Evolutionary conservation across 2,113 vertebrate genomes (phyloP).

Genomic region (Myiagra hebetior): DNA sequence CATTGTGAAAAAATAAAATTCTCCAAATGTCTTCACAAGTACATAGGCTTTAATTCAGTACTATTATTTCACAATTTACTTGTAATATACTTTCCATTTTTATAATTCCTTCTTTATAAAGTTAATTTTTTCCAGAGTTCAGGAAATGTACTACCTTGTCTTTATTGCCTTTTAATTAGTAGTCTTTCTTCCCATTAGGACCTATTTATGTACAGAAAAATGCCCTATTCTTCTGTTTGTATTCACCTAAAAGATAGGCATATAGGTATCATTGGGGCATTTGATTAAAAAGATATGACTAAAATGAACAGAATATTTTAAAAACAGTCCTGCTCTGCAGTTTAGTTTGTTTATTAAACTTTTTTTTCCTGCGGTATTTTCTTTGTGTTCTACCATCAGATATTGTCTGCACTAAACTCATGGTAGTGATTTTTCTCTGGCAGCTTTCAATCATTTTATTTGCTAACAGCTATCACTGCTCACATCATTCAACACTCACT

Average conservation of each 20-base stretch:
- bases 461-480: not conserved
- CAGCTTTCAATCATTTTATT: not conserved
- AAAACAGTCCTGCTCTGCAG: not conserved
- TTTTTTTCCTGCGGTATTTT: not conserved
- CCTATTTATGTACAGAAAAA: not conserved
- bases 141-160: not conserved
- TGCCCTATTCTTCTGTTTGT: not conserved
- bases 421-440: not conserved
- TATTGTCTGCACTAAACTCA: not conserved
- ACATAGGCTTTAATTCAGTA: not conserved
- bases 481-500: not conserved
- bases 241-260: not conserved
- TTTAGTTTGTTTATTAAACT: not conserved
- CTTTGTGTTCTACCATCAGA: not conserved
- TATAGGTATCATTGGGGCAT: not conserved
- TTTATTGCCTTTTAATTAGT: not conserved
- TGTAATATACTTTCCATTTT: not conserved
- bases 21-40: not conserved
- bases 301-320: not conserved
- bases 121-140: not conserved
- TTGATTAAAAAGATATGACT: not conserved
- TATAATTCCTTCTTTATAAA: not conserved
- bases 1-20: not conserved
- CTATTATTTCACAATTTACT: not conserved
- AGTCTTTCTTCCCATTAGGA: not conserved